These are phyloP conservation scores for Acleris laterana DNA, from an alignment of 2,888 invertebrate genomes.

Conservation along the genomic window DNA sequence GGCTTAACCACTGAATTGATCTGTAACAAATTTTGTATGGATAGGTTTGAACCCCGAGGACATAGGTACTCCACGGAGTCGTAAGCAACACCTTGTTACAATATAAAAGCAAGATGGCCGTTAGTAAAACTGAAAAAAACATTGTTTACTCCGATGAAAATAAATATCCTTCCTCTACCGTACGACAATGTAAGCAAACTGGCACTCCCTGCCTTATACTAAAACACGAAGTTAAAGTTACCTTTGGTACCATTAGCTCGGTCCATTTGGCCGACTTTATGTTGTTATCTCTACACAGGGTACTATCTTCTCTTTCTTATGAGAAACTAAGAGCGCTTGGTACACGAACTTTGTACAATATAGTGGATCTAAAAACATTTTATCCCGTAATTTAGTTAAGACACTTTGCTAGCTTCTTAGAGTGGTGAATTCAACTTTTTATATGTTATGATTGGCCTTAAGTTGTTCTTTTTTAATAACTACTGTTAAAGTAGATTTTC, in stretches of 20 bases:
- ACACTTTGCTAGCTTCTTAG: no score
- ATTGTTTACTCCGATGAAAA: background rate
- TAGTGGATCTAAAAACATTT: constrained; percentile 17
- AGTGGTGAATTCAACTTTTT: no score
- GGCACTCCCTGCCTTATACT: constrained; percentile 10
- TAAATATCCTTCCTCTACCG: background rate
- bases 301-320: background rate
- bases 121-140: background rate
- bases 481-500: no score
- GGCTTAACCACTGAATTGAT: no score
- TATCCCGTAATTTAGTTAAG: constrained; percentile 8
- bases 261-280: constrained; percentile 22
- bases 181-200: background rate
- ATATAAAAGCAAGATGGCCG: background rate
- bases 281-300: constrained; percentile 17
- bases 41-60: no score
- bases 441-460: no score
- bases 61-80: no score
- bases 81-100: no score
- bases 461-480: no score
- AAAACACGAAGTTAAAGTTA: constrained; percentile 20
- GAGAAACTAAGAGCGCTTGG: constrained; percentile 1
- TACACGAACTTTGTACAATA: background rate
- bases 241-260: constrained; percentile 20
- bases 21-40: no score